Evolutionary conservation across 2,888 invertebrate species (phyloP).

Genomic region (Rhaphigaster nebulosa): DNA sequence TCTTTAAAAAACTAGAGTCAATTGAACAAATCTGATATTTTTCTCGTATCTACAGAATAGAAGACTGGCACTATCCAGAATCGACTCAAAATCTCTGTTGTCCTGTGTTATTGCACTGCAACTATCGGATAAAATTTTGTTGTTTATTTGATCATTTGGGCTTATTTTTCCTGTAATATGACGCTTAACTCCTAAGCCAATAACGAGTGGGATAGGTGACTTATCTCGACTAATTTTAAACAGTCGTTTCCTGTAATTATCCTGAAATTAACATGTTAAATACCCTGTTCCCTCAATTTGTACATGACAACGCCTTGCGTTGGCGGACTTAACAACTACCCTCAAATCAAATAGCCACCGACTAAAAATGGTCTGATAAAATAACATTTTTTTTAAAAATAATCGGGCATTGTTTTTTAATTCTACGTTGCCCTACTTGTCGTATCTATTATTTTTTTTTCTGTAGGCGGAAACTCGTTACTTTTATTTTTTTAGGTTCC

Average conservation of each 20-base stretch:
- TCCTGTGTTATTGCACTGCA: too few species aligned
- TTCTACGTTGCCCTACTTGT: not conserved
- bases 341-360: not conserved
- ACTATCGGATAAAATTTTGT: too few species aligned
- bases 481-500: not conserved
- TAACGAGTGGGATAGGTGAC: not conserved
- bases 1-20: too few species aligned
- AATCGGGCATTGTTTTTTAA: not conserved
- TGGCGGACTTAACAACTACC: not conserved
- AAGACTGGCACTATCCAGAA: too few species aligned
- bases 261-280: not conserved
- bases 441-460: not conserved
- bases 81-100: too few species aligned
- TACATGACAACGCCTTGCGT: not conserved
- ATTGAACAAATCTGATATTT: too few species aligned
- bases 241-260: constrained; percentile 4
- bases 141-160: too few species aligned
- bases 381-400: not conserved
- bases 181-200: not conserved
- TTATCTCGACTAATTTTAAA: not conserved
- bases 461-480: constrained; percentile 30
- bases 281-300: not conserved
- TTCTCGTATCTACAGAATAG: too few species aligned
- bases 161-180: too few species aligned
- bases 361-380: not conserved